Evolutionary conservation across 2,797 vertebrate species (phyloP), one percentile per base, ranked within the genome.

Genomic region (Carapus acus): DNA sequence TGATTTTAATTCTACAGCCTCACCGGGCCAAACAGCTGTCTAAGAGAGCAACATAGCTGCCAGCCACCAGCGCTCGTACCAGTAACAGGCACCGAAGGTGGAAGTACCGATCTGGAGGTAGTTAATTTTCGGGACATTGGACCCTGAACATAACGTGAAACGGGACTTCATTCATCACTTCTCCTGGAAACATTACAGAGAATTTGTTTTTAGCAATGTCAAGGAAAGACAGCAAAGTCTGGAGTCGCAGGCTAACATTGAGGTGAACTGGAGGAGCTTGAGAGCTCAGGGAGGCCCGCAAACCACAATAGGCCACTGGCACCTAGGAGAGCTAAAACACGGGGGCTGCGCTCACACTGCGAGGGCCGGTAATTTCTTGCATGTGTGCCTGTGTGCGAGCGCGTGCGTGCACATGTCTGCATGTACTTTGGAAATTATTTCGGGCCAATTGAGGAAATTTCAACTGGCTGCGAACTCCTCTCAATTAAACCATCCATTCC

Each of bases 51-150:
- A 49, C 45, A 53, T 16, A 47, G n/a, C 54, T 76, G 64, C 65
- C 59, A 67, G 40, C 58, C 54, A 36, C 54, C 27, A 29, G 24
- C 37, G 58, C 59, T 43, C 33, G 47, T 61, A 68, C 54, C n/a
- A 49, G 58, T 54, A 66, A 76, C 47, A 56, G 33, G 54, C 50
- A 58, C 70, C 64, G 12, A 58, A 52, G 59, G 52, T 57, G 21
- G 67, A 70, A 64, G 46, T 61, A 70, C 66, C 75, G 65, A 57
- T 80, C 65, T 68, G 73, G 68, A 74, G 67, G 74, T 56, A 61
- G 54, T 66, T 59, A 48, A 63, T 60, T 66, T 49, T 73, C 58
- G 64, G 63, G 66, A 60, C 51, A 31, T n/a, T n/a, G 49, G 39
- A 51, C 40, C 37, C 58, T 58, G 49, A 58, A 46, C 45, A 24